A percentile compares a stretch with the other conserved stretches of the same genome.
Conservation (phyloP, 2,797 vertebrate genomes). For the Mormyrus proboscirostris region DNA sequence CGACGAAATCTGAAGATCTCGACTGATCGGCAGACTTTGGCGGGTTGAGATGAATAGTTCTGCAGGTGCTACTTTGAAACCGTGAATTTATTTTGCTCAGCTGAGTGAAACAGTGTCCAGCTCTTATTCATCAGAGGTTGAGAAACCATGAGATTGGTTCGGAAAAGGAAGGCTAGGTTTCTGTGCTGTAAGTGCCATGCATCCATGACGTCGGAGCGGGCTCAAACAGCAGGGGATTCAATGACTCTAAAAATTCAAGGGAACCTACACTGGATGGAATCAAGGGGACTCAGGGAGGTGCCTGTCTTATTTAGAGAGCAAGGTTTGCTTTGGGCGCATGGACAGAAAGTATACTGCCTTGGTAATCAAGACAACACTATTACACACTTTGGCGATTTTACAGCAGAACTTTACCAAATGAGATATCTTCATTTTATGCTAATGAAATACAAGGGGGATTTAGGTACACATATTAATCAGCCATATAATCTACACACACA, state of each 20-base stretch:
- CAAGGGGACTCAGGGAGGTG: constrained; percentile 30
- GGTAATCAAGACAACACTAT: constrained; percentile 38
- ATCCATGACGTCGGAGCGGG: not conserved
- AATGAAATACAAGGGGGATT: constrained; percentile 31
- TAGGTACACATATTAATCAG: constrained; percentile 19
- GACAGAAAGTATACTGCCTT: constrained; percentile 34
- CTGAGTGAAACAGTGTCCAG: not conserved
- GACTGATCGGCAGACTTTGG: not conserved
- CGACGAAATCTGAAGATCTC: not conserved
- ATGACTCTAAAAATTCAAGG: constrained; percentile 26
- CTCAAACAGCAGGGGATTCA: constrained; percentile 17
- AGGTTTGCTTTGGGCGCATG: constrained; percentile 34
- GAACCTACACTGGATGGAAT: constrained; percentile 26
- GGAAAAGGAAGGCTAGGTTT: not conserved
- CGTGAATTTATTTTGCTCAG: not conserved
- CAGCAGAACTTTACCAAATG: constrained; percentile 15
- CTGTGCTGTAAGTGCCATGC: not conserved
- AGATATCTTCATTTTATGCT: not conserved
- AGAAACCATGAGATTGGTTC: not conserved
- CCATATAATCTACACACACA: constrained; percentile 50
- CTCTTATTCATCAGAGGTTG: not conserved
- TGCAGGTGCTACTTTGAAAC: not conserved
- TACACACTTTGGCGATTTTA: constrained; percentile 20
- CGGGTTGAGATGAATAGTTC: not conserved
- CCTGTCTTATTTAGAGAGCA: constrained; percentile 25